Evolutionary conservation across 2,888 invertebrate species (phyloP).

Genomic region (Apomyelois bistriatella): DNA sequence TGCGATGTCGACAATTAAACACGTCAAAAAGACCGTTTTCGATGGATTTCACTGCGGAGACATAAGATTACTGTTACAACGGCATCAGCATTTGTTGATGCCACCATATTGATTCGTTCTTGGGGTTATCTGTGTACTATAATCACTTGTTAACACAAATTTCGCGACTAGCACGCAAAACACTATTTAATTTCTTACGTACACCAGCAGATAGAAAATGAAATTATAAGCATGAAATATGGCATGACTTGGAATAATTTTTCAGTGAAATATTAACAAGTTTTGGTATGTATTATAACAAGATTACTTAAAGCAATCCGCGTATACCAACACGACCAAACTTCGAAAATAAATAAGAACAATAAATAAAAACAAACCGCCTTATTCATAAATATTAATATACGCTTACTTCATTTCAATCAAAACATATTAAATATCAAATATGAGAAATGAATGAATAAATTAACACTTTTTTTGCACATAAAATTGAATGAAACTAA

Average conservation of each 20-base stretch:
- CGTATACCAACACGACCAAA: slow-evolving; percentile 11
- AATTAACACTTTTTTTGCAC: too few species aligned
- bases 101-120: slow-evolving; percentile 24
- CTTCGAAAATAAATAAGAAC: background rate
- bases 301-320: slow-evolving; percentile 9
- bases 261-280: background rate
- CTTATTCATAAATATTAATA: too few species aligned
- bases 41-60: background rate
- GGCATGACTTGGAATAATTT: background rate
- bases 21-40: slow-evolving; percentile 5
- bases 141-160: slow-evolving; percentile 35
- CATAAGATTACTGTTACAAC: background rate
- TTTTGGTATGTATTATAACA: background rate
- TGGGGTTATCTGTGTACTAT: slow-evolving; percentile 25
- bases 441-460: too few species aligned
- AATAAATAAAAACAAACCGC: slow-evolving; percentile 5
- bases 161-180: slow-evolving; percentile 40
- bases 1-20: slow-evolving; percentile 11
- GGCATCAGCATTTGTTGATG: background rate
- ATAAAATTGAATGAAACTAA: too few species aligned
- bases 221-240: background rate
- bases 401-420: too few species aligned
- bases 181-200: background rate
- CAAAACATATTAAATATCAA: too few species aligned
- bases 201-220: background rate